Percentiles rank a stretch among this genome's conserved stretches.
phyloP scores from a whole-genome alignment of 2,797 vertebrate species.

The Eulemur rubriventer region DNA sequence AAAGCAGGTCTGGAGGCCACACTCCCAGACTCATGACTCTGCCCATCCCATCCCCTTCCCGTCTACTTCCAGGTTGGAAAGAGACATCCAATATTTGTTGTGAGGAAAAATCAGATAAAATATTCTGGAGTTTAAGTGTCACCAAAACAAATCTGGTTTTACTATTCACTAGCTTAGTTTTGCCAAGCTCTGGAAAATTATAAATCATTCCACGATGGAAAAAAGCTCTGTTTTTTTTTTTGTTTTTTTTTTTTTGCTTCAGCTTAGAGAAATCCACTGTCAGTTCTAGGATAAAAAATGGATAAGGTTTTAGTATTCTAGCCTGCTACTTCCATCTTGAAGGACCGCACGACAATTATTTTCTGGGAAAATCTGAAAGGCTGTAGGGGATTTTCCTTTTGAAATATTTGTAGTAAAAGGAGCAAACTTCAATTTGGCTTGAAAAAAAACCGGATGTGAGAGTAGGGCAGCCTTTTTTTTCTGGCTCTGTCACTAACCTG shows the following conservation, averaged over 20 bases:
- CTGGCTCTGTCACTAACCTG: conserved; percentile 2
- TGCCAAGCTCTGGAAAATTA: conserved; percentile 65
- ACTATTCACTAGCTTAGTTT: conserved; percentile 62
- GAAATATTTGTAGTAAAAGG: conserved; percentile 61
- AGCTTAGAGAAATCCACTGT: conserved; percentile 53
- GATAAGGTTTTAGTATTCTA: conserved; percentile 46
- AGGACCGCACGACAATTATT: not conserved
- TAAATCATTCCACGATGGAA: conserved; percentile 58
- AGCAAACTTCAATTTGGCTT: conserved; percentile 36
- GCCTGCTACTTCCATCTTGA: conserved; percentile 34
- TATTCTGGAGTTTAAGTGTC: conserved; percentile 51
- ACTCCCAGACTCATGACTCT: not conserved
- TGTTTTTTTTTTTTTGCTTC: not conserved
- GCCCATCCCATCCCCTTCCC: not conserved
- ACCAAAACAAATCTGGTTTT: conserved; percentile 73
- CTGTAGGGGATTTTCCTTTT: conserved; percentile 47
- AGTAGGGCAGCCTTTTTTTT: conserved; percentile 34
- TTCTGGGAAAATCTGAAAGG: conserved; percentile 63
- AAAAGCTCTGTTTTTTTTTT: not conserved
- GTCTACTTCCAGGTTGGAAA: conserved; percentile 42
- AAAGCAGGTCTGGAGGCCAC: not conserved
- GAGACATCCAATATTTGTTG: conserved; percentile 41
- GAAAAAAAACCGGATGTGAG: conserved; percentile 28
- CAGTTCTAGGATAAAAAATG: conserved; percentile 48
- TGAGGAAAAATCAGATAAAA: conserved; percentile 58